Conservation (phyloP, 2,797 vertebrate genomes). For the Pteropus rufus region DNA sequence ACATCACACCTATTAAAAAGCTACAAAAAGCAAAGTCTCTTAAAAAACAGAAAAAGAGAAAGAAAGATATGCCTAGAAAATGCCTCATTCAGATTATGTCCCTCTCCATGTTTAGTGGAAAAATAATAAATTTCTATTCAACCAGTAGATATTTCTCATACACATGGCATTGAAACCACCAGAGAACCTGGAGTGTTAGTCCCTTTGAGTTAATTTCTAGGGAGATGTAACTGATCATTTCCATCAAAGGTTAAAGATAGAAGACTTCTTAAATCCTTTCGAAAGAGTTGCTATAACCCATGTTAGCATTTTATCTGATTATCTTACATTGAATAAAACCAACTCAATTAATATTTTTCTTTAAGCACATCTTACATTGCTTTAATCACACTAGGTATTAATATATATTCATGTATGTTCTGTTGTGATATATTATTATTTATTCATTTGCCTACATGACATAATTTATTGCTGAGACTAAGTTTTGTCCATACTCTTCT, state of each 20-base stretch:
- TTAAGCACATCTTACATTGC: background rate
- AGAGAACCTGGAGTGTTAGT: background rate
- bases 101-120: background rate
- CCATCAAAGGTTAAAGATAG: background rate
- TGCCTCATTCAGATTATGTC: background rate
- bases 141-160: background rate
- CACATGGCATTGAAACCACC: background rate
- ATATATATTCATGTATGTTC: background rate
- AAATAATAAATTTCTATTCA: background rate
- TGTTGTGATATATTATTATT: background rate
- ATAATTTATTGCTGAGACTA: background rate
- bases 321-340: slow-evolving; percentile 1
- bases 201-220: background rate
- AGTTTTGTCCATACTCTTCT: background rate
- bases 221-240: background rate
- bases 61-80: background rate
- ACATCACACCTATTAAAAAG: background rate
- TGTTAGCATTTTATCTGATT: background rate
- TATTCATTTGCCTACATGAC: background rate
- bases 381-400: background rate
- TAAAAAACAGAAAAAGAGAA: background rate
- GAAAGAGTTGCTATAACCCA: background rate
- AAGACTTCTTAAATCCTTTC: slow-evolving; percentile 7
- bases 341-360: background rate
- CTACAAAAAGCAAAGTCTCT: slow-evolving; percentile 1